Base-by-base conservation (phyloP, 2,797 vertebrate genomes). In the Sebastolobus alascanus region DNA sequence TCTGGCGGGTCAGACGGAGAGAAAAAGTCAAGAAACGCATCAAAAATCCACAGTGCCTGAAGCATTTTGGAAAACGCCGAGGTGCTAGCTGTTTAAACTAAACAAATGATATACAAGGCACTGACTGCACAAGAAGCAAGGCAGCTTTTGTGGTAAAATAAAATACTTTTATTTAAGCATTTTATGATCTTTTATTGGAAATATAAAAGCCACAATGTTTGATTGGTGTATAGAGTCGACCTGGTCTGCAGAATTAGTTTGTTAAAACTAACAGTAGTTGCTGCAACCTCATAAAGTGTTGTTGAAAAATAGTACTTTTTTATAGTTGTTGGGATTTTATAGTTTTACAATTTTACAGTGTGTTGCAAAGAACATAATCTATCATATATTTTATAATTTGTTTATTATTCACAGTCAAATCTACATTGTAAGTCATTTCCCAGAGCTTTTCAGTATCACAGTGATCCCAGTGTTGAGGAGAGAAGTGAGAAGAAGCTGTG, bases 361-460 rank as follows among this genome's bases (percentile, higher is more conserved):
- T 46, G 29, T 67, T 60, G 27, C 59, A 27, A 60, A 67, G 46
- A 68, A 18, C 11, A 56, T 46, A 12, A 60, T 37, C 14, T 63
- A 46, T 3, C 22, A 20, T 13, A 5, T 46, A 50, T 12, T 9
- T 43, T 43, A 43, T 43, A 50, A 6, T 52, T 60, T 58, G 40
- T 82, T 67, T 65, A 40, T 58, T 74, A 77, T 77, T 69, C 29
- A 20, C 3, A 16, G 27, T 31, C 31, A 80, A 6, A 40, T 77
- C 40, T n/a, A 27, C 5, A 22, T 31, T 22, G 13, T 4, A n/a
- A 43, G 12, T 3, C 18, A 52, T 80, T 76, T 75, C 16, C 46
- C 43, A 33, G 38, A 73, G 55, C 38, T 55, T n/a, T 54, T 68
- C 43, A 29, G 40, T 38, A 66, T 66, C n/a, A 20, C 27, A 52